Evolutionary conservation across 2,113 vertebrate species (phyloP), one percentile per base, ranked within the genome.

Genomic region (Sterna hirundo): DNA sequence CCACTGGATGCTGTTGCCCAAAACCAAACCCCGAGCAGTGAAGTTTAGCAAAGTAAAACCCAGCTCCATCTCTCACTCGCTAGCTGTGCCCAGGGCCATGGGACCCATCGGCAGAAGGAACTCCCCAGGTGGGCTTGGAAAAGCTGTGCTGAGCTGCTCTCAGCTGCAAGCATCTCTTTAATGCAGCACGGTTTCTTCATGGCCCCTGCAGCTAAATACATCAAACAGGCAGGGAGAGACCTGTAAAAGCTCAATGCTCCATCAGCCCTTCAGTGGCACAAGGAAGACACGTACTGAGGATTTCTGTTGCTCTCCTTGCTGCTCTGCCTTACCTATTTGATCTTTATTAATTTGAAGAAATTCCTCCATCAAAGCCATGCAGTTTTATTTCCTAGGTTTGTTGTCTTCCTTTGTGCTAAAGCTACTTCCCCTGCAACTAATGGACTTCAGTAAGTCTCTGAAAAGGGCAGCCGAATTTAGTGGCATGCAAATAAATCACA

Each of bases 61-160:
- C 10, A 23, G 11, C 10, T 55, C 26, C 15, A 5, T 32, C 21
- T 66, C 42, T 71, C 36, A 10, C n/a, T 71, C 6, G 0, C 5
- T 64, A 3, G 10, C 44, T 78, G 14, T 36, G 10, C 29, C 44
- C 1, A 0, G 11, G 17, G 15, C 32, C 29, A 4, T 6, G 14
- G 55, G 30, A 47, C 6, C 36, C 58, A 27, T 10, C 2, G 5
- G 29, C 29, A 65, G n/a, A 23, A 65, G 9, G 7, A 55, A 22
- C 15, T 34, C 12, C 38, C 9, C 5, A 4, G n/a, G 5, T 25
- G 18, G 46, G 17, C 20, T 25, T 29, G 22, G 46, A 36, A 54
- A 49, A 75, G 22, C 32, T 44, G 19, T 44, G 36, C 77, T 66
- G 68, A 74, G 44, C 49, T 83, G 12, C 9, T 80, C 21, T 47